A percentile compares a stretch with the other conserved stretches of the same genome.
phyloP scores from a whole-genome alignment of 2,797 vertebrate genomes.

The Smutsia gigantea region DNA sequence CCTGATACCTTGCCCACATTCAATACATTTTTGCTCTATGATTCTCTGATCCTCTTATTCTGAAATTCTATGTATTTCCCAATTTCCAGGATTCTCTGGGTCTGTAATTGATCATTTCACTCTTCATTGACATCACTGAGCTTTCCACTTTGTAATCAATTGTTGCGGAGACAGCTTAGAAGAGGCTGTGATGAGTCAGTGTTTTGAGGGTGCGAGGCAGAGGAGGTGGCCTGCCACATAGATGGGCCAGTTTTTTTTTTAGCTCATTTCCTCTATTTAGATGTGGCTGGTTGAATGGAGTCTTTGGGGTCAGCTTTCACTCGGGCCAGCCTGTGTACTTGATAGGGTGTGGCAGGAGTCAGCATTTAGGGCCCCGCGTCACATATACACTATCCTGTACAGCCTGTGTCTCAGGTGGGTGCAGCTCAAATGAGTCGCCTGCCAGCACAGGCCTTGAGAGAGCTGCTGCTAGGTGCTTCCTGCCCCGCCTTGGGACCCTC shows the following conservation, averaged over 20 bases:
- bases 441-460: not conserved
- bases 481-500: not conserved
- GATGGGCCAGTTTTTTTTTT: not conserved
- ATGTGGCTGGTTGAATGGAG: not conserved
- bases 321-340: not conserved
- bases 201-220: not conserved
- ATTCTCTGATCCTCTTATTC: not conserved
- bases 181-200: not conserved
- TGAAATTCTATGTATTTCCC: slow-evolving; percentile 8
- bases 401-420: not conserved
- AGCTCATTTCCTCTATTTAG: not conserved
- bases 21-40: not conserved
- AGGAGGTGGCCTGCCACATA: not conserved
- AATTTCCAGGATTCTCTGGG: not conserved
- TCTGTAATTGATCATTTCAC: not conserved
- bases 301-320: not conserved
- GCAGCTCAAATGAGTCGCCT: not conserved
- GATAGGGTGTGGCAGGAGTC: not conserved
- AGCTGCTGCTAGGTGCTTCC: not conserved
- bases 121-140: not conserved
- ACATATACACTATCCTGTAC: fast-evolving
- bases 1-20: not conserved
- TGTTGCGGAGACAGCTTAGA: not conserved
- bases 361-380: not conserved
- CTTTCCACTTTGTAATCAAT: not conserved